A percentile compares a stretch with the other conserved stretches of the same genome.
Conservation (phyloP, 2,797 vertebrate species). For the Microcaecilia unicolor region DNA sequence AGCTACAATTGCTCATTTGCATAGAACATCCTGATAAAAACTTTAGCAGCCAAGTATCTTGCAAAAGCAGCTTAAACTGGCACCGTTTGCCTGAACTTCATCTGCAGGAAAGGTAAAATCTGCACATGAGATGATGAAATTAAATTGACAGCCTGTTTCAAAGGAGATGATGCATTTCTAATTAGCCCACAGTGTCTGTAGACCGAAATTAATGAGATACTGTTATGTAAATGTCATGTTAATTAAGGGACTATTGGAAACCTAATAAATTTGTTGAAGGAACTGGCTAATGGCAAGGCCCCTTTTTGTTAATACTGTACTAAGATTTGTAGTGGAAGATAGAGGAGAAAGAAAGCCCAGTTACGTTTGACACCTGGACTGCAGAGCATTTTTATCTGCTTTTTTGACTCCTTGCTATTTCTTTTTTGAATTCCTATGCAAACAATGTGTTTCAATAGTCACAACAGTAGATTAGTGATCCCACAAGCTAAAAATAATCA, state of each 20-base stretch:
- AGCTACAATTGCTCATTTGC: too few species aligned
- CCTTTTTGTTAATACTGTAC: constrained; percentile 22
- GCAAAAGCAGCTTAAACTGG: too few species aligned
- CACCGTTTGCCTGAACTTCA: too few species aligned
- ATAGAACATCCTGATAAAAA: too few species aligned
- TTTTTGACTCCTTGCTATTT: constrained; percentile 25
- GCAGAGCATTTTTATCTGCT: constrained; percentile 21
- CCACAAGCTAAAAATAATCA: constrained; percentile 10
- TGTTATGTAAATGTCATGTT: constrained; percentile 55
- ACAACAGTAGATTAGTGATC: not conserved
- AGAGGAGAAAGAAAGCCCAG: constrained; percentile 18
- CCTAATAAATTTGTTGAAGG: constrained; percentile 35
- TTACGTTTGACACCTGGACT: constrained; percentile 17
- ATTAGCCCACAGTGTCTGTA: constrained; percentile 35
- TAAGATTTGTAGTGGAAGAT: constrained; percentile 11
- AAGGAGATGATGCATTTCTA: constrained; percentile 37
- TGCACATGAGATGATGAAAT: constrained; percentile 1
- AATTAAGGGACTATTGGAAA: constrained; percentile 46
- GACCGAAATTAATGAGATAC: constrained; percentile 44
- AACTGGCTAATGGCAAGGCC: not conserved
- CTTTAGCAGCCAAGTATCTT: too few species aligned
- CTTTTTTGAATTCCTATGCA: constrained; percentile 17
- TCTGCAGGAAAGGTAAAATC: not conserved
- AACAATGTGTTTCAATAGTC: constrained; percentile 13
- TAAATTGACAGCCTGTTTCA: constrained; percentile 37